These are phyloP conservation scores for Esox masquinongy DNA, from an alignment of 2,797 vertebrate species.

Conservation along the genomic window DNA sequence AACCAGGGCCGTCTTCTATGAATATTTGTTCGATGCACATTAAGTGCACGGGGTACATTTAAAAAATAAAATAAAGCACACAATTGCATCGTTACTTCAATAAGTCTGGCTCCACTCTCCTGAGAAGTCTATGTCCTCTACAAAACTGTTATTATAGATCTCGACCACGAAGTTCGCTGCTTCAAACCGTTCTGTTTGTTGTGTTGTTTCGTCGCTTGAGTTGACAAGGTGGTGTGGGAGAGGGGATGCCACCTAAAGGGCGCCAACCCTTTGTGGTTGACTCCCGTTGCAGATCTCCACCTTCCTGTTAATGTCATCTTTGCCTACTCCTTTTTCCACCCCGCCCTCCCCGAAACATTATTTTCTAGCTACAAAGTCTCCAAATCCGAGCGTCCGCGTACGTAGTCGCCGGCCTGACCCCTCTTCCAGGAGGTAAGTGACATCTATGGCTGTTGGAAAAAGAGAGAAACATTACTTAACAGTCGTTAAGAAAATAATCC, in stretches of 20 bases:
- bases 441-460: constrained; percentile 88
- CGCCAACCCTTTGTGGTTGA: constrained; percentile 25
- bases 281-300: constrained; percentile 23
- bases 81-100: constrained; percentile 66
- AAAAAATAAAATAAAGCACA: constrained; percentile 65
- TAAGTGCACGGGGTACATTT: constrained; percentile 69
- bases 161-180: constrained; percentile 48
- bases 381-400: constrained; percentile 86
- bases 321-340: constrained; percentile 33
- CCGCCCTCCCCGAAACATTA: constrained; percentile 66
- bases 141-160: constrained; percentile 47
- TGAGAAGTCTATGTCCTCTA: constrained; percentile 49
- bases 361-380: constrained; percentile 89
- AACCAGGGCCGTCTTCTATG: constrained; percentile 6
- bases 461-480: constrained; percentile 28
- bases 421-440: constrained; percentile 95
- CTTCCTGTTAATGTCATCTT: constrained; percentile 41
- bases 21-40: constrained; percentile 56
- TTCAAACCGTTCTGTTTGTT: constrained; percentile 44
- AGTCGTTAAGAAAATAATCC: background rate
- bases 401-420: constrained; percentile 89
- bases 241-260: constrained; percentile 53
- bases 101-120: constrained; percentile 53
- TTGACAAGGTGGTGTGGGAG: constrained; percentile 60
- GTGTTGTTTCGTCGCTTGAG: constrained; percentile 39